Evolutionary conservation across 2,113 vertebrate genomes (phyloP), one percentile per base, ranked within the genome.

Genomic region (Sarotherodon lohbergeri): DNA sequence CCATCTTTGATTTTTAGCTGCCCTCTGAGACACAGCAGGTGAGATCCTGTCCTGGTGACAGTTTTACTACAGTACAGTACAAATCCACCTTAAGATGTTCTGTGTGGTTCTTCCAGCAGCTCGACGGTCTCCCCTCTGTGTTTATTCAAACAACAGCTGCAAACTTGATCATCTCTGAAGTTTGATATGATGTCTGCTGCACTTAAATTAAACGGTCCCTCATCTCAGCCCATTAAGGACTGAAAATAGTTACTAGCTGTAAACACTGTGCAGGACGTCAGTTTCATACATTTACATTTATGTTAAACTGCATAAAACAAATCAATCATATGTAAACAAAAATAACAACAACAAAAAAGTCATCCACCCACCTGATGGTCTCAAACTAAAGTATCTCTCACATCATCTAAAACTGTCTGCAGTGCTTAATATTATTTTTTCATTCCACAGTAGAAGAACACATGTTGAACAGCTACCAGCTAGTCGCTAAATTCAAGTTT

Each of bases 361-460:
- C 43, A 46, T 46, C 14, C 7, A 6, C 43, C 43, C 0, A 6
- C 43, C 43, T 16, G 13, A 7, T 16, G 46, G 43, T 46, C 43
- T 46, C 43, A 46, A 46, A 46, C 43, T 46, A 9, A 52, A 32
- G 27, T 16, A 2, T 59, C 0, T 59, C 2, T 59, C 8, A 1
- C 27, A 32, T 59, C 57, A 59, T 59, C 57, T 59, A 32, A 59
- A 0, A 59, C 27, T 59, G 57, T 59, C 27, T 59, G 0, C 0
- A 17, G 57, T 32, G 57, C 57, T 59, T 59, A 59, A 59, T 0
- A 0, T 59, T 0, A 59, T 59, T 59, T 59, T 59, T 59, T 32
- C 14, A 1, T 59, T 59, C 8, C 57, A 59, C 57, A 32, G 57
- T 59, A 0, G 27, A 59, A 59, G 27, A 59, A 59, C 56, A 55